Evolutionary conservation across 2,888 invertebrate genomes (phyloP), one percentile per base, ranked within the genome.

Genomic region (Pollenia amentaria): DNA sequence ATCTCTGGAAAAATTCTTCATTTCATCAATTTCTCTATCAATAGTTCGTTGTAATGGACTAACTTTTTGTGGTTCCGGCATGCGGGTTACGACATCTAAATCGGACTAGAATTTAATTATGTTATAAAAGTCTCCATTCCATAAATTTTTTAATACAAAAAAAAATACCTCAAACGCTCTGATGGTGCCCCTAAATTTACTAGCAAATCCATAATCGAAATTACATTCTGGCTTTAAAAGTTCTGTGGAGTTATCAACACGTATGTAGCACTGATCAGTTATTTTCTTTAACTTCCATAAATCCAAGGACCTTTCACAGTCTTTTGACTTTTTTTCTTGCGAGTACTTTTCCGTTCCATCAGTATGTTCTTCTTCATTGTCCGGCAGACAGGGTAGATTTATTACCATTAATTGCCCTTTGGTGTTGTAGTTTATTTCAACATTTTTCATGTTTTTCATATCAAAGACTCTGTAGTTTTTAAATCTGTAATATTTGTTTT

Each of bases 201-300:
- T 89, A 40, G 90, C 90, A 80, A 90, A 93, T 12, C 93, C 93
- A 86, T 92, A 93, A 42, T 89, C 84, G 78, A 89, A 93, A 62
- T 90, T 88, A 38, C 89, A 89, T 48, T 89, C 89, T 42, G 92
- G 90, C 48, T 90, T 89, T 9, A 88, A 84, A 21, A 87, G 76
- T 29, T 88, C 89, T 29, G 90, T 90, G 65, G 86, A 72, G 67
- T 88, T 87, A 65, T 92, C 92, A n/a, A 92, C 78, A 62, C 91
- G 89, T 29, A 93, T 80, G 78, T 90, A 90, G 88, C 93, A 93
- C 46, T 89, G 90, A 44, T 93, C 92, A 46, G 93, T 93, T 72
- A 92, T 91, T 70, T 91, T 90, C 67, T 89, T 90, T 9, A 93
- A 87, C 65, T 90, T 91, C 90, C 90, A 90, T 53, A 92, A 78